Percentiles rank a stretch among this genome's conserved stretches.
Evolutionary conservation across 2,797 vertebrate genomes (phyloP).

Genomic region (Cynodonichthys magdalenae): DNA sequence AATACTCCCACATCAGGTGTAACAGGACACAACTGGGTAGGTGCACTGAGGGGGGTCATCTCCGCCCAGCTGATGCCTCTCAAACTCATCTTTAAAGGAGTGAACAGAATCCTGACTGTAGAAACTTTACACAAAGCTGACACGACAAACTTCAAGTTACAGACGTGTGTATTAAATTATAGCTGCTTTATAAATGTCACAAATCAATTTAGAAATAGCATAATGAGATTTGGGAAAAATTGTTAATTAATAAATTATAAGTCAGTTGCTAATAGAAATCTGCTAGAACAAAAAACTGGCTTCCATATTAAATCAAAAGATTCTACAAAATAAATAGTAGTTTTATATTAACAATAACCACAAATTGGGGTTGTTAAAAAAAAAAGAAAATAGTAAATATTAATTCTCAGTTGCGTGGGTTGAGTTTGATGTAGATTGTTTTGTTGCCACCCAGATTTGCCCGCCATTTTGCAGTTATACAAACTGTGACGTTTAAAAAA

Average conservation of each 20-base stretch:
- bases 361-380: neutral
- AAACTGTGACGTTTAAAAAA: constrained; percentile 54
- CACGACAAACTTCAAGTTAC: neutral
- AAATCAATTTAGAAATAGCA: neutral
- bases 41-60: no score
- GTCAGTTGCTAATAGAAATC: neutral
- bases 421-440: neutral
- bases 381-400: neutral
- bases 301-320: neutral
- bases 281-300: neutral
- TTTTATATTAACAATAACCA: neutral
- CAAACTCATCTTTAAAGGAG: no score
- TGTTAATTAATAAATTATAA: neutral
- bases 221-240: no score
- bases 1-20: no score
- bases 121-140: neutral
- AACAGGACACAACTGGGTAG: no score
- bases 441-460: constrained; percentile 13
- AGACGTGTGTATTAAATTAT: neutral
- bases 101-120: no score
- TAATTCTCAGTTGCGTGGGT: neutral
- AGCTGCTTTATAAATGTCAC: constrained; percentile 1
- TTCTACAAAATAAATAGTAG: neutral
- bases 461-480: constrained; percentile 58
- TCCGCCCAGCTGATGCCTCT: no score